Percentiles rank a stretch among this genome's conserved stretches.
These are phyloP conservation scores for Anolis carolinensis DNA, from an alignment of 2,113 vertebrate species.

Conservation along the genomic window DNA sequence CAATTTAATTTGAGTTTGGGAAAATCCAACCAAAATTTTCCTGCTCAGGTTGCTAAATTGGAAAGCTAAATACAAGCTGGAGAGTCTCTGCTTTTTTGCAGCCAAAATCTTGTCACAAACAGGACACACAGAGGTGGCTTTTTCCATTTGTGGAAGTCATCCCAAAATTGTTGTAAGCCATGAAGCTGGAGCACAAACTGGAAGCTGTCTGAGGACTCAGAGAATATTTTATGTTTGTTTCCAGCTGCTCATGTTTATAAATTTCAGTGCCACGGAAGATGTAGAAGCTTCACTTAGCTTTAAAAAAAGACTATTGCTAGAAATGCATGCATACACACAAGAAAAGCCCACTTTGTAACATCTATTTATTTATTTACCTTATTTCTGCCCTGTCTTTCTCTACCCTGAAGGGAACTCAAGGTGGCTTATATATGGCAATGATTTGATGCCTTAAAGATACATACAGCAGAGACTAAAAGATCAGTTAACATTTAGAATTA, in stretches of 20 bases:
- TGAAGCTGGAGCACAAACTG: neutral
- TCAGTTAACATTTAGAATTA: no score
- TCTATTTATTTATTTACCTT: no score
- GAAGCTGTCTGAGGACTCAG: neutral
- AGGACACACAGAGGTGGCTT: neutral
- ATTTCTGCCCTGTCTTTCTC: no score
- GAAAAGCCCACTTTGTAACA: neutral
- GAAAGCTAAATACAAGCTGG: slow-evolving; percentile 12
- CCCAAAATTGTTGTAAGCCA: neutral
- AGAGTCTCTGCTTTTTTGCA: neutral
- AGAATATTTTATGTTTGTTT: neutral
- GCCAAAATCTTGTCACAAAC: slow-evolving; percentile 7
- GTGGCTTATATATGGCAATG: no score
- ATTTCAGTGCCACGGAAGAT: neutral
- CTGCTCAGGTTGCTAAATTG: neutral
- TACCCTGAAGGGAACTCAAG: no score
- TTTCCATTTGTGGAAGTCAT: slow-evolving; percentile 4
- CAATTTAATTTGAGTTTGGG: slow-evolving; percentile 21
- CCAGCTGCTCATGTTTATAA: neutral
- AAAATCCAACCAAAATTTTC: slow-evolving; percentile 7
- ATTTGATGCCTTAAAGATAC: no score
- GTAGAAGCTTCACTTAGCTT: neutral
- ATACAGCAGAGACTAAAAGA: no score
- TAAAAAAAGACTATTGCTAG: neutral
- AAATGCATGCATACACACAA: neutral